A percentile compares a stretch with the other conserved stretches of the same genome.
These are phyloP conservation scores for Neolamprologus modestus DNA, from an alignment of 2,113 vertebrate genomes.

Conservation along the genomic window DNA sequence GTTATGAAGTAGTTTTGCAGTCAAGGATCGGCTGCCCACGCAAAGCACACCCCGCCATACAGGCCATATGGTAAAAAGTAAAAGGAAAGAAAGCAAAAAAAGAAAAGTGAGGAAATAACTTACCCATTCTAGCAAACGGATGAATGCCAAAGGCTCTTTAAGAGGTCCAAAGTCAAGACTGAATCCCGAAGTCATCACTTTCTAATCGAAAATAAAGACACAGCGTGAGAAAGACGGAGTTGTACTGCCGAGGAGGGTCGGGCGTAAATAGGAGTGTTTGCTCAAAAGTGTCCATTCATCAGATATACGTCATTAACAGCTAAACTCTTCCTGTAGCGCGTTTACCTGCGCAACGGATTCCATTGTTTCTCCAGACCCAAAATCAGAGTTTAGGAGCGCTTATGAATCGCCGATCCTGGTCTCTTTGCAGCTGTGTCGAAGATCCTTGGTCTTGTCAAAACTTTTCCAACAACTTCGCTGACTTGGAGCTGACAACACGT, in stretches of 20 bases:
- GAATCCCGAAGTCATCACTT: constrained; percentile 57
- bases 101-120: constrained; percentile 29
- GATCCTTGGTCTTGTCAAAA: constrained; percentile 37
- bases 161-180: constrained; percentile 77
- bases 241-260: background rate
- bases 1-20: background rate
- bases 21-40: background rate
- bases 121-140: constrained; percentile 90
- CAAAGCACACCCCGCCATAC: background rate
- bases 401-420: background rate
- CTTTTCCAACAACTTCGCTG: constrained; percentile 45
- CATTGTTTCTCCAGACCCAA: background rate
- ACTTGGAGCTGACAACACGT: constrained; percentile 23
- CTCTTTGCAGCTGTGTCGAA: background rate
- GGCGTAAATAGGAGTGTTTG: background rate
- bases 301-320: background rate
- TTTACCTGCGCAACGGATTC: constrained; percentile 58
- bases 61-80: background rate
- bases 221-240: background rate
- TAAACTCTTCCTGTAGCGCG: background rate
- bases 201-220: constrained; percentile 30
- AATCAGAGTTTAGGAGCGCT: background rate
- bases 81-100: background rate
- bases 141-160: constrained; percentile 88
- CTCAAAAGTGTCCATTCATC: background rate